Evolutionary conservation across 1,140 invertebrate species (phyloP).

Genomic region (Phocides pigmalion): DNA sequence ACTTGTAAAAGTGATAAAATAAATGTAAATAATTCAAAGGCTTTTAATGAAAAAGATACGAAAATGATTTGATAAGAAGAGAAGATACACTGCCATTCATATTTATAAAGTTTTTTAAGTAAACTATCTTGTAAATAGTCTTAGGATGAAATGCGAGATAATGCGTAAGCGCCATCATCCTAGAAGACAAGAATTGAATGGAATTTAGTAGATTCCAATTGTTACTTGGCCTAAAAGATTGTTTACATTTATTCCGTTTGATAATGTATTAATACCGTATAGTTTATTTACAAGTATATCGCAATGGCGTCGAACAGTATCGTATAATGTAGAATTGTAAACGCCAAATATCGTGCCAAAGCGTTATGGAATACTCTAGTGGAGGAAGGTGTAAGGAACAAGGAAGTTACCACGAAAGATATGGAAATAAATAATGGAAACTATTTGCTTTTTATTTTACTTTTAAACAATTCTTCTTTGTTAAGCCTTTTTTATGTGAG

Average conservation of each 20-base stretch:
- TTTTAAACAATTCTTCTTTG: neutral
- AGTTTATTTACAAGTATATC: constrained; percentile 21
- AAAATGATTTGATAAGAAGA: neutral
- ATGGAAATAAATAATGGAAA: constrained; percentile 74
- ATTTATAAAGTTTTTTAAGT: constrained; percentile 4
- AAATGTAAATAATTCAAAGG: constrained; percentile 20
- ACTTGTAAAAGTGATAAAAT: constrained; percentile 11
- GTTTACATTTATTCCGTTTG: constrained; percentile 41
- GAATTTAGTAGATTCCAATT: neutral
- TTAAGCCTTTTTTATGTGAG: too few species aligned
- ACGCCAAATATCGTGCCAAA: constrained; percentile 78
- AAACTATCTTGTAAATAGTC: constrained; percentile 5
- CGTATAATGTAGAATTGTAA: constrained; percentile 47
- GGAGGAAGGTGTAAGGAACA: constrained; percentile 45
- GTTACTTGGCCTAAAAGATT: constrained; percentile 12
- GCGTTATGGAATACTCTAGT: constrained; percentile 47
- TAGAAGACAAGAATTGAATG: neutral
- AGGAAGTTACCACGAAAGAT: constrained; percentile 62
- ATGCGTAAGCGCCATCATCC: neutral
- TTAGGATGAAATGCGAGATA: neutral
- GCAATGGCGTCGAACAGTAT: constrained; percentile 44
- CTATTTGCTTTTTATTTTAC: constrained; percentile 44
- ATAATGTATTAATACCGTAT: constrained; percentile 25
- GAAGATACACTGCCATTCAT: constrained; percentile 18
- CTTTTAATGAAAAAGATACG: too few species aligned